Conservation (phyloP, 2,113 vertebrate species). For the Peucedramus taeniatus region DNA sequence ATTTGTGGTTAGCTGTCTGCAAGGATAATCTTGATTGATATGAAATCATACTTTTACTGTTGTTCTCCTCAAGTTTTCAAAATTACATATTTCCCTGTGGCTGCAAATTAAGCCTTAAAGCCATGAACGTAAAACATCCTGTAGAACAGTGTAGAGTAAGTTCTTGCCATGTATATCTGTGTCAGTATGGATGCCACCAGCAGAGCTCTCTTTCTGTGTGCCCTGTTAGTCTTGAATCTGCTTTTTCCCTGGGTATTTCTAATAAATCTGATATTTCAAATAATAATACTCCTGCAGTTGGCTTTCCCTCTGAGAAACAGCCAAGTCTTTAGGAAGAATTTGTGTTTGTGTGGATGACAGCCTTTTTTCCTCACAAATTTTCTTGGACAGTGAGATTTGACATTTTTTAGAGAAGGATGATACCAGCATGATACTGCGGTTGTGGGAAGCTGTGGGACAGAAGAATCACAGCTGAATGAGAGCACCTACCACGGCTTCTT, state of each 20-base stretch:
- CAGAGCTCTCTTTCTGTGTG: background rate
- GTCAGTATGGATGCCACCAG: background rate
- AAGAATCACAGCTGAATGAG: background rate
- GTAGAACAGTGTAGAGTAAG: background rate
- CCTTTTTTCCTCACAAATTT: background rate
- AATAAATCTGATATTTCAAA: background rate
- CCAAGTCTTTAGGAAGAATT: background rate
- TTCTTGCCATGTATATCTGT: background rate
- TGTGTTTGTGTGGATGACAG: background rate
- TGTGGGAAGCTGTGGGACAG: background rate
- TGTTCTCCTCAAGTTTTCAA: background rate
- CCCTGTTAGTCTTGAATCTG: background rate
- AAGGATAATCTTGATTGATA: background rate
- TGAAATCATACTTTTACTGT: background rate
- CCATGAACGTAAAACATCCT: background rate
- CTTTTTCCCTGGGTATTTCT: background rate
- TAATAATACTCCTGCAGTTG: background rate
- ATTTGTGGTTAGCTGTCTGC: background rate
- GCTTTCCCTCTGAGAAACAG: background rate
- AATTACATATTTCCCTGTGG: background rate
- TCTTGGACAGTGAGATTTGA: background rate
- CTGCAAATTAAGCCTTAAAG: background rate
- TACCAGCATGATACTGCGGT: background rate
- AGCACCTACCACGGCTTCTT: background rate
- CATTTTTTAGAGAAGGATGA: background rate